These are phyloP conservation scores for Plotosus lineatus DNA, from an alignment of 2,113 vertebrate genomes.

Conservation along the genomic window DNA sequence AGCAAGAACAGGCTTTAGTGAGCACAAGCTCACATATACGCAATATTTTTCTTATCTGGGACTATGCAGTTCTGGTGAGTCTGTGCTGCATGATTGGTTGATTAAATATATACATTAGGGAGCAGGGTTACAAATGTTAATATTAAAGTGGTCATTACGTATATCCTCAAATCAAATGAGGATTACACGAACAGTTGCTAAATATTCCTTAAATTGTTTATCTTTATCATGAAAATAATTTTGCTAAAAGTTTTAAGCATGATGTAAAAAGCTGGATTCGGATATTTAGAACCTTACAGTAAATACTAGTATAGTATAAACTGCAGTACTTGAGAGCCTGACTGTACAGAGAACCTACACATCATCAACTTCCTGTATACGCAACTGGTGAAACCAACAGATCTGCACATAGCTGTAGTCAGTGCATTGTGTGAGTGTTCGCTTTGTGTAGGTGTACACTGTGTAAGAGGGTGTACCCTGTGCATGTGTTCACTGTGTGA, in stretches of 20 bases:
- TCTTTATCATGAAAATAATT: neutral
- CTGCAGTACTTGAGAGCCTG: neutral
- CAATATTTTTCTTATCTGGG: neutral
- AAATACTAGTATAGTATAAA: neutral
- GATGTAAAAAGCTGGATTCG: neutral
- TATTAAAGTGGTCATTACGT: neutral
- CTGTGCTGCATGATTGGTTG: neutral
- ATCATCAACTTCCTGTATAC: slow-evolving; percentile 37
- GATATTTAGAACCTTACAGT: neutral
- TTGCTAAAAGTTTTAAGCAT: neutral
- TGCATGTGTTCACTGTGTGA: too few species aligned
- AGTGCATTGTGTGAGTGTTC: too few species aligned
- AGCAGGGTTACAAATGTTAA: neutral
- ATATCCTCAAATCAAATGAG: neutral
- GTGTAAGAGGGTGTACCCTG: too few species aligned
- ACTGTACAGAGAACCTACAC: neutral
- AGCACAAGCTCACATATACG: neutral
- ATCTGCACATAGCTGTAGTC: neutral
- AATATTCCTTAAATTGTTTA: neutral
- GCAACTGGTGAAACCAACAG: slow-evolving; percentile 2
- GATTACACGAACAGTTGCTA: neutral
- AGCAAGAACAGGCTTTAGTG: neutral
- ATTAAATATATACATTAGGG: neutral
- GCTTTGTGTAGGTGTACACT: neutral
- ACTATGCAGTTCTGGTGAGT: neutral